Evolutionary conservation across 2,888 invertebrate genomes (phyloP).

Genomic region (Eledone cirrhosa): DNA sequence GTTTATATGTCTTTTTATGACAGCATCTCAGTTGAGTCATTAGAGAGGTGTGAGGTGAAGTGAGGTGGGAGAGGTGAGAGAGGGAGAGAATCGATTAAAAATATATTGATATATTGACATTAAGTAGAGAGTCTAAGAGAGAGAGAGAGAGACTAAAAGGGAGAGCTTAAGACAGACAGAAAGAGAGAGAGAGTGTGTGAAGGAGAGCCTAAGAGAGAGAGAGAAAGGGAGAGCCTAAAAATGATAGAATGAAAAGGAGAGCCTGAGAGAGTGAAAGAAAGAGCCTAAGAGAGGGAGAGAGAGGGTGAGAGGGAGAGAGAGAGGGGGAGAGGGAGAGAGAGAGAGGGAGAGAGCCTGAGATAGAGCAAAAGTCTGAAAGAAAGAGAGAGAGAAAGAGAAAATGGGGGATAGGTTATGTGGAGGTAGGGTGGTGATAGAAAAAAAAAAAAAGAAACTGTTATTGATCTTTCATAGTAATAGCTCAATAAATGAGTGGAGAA

Average conservation of each 20-base stretch:
- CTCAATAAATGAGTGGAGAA: too few species aligned
- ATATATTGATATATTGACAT: not conserved
- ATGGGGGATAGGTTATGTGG: not conserved
- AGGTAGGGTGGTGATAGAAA: not conserved
- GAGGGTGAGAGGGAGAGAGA: not conserved
- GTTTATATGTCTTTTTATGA: too few species aligned
- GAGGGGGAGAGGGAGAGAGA: not conserved
- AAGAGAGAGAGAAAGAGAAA: not conserved
- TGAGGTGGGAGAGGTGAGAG: not conserved
- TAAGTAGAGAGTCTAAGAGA: too few species aligned
- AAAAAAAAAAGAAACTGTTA: not conserved
- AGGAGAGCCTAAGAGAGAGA: not conserved
- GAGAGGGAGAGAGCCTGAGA: not conserved
- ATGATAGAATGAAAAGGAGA: not conserved
- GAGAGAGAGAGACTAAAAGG: not conserved
- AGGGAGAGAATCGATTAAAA: not conserved
- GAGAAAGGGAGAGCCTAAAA: too few species aligned
- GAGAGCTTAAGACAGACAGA: not conserved
- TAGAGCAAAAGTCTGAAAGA: not conserved
- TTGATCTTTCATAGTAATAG: too few species aligned
- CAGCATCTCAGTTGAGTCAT: too few species aligned
- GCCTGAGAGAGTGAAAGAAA: not conserved
- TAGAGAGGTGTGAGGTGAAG: not conserved
- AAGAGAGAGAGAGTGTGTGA: not conserved
- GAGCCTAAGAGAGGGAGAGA: too few species aligned